phyloP scores from a whole-genome alignment of 2,888 invertebrate genomes.

The Augochlorella aurata region DNA sequence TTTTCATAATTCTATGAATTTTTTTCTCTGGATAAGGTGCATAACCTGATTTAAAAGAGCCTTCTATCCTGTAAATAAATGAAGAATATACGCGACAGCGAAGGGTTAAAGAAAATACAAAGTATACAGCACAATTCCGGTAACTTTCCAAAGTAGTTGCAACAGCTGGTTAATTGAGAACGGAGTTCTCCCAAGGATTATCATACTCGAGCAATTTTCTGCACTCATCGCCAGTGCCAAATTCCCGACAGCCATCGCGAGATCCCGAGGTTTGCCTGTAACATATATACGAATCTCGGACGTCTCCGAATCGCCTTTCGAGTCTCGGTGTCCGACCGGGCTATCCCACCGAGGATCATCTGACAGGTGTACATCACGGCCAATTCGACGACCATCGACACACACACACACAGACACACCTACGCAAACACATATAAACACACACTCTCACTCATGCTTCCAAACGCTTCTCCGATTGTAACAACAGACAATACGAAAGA shows the following conservation, averaged over 20 bases:
- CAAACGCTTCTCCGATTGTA: slow-evolving; percentile 51
- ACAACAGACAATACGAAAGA: slow-evolving; percentile 63
- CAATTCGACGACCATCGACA: slow-evolving; percentile 31
- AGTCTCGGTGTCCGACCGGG: slow-evolving; percentile 21
- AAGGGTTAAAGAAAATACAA: no score
- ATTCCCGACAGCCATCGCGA: neutral
- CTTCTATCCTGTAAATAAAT: no score
- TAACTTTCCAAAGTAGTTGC: no score
- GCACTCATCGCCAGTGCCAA: neutral
- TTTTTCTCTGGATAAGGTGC: no score
- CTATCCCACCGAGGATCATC: slow-evolving; percentile 33
- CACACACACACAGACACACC: neutral
- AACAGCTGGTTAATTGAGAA: no score
- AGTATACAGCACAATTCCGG: no score
- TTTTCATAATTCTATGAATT: no score
- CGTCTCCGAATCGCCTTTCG: slow-evolving; percentile 21
- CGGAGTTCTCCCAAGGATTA: neutral
- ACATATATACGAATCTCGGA: slow-evolving; percentile 9
- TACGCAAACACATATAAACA: no score
- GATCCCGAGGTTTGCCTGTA: slow-evolving; percentile 19
- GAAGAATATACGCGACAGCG: no score
- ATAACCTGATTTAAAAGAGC: no score
- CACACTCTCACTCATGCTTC: slow-evolving; percentile 31
- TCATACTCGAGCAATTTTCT: neutral
- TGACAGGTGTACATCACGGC: slow-evolving; percentile 37